phyloP scores from a whole-genome alignment of 1,140 invertebrate species.

The Drosophila pseudoobscura region DNA sequence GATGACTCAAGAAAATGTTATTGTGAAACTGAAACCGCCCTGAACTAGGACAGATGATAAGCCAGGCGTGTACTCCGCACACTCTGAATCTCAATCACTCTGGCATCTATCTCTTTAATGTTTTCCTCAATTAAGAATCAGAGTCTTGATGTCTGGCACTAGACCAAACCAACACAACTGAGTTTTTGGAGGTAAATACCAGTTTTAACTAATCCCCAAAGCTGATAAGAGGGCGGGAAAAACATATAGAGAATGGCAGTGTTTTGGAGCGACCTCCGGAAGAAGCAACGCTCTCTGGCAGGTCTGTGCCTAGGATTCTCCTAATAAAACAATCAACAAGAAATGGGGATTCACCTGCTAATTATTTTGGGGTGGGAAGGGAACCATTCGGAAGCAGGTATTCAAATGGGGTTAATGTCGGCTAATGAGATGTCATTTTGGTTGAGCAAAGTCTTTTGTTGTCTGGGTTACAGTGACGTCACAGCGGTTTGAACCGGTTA shows the following conservation, averaged over 20 bases:
- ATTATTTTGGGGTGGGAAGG: neutral
- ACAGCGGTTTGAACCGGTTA: constrained; percentile 32
- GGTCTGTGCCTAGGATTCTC: no score
- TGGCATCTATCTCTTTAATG: neutral
- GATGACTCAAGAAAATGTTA: constrained; percentile 18
- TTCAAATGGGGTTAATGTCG: neutral
- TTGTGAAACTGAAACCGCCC: constrained; percentile 21
- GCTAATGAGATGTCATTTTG: constrained; percentile 7
- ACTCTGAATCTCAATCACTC: no score
- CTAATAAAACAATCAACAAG: neutral
- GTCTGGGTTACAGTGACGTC: constrained; percentile 19
- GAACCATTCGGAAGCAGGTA: neutral
- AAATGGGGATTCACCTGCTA: neutral
- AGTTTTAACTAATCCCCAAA: constrained; percentile 62
- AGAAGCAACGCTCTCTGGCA: neutral
- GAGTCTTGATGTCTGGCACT: constrained; percentile 38
- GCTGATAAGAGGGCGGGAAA: constrained; percentile 57
- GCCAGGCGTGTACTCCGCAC: neutral
- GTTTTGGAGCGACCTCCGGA: constrained; percentile 18
- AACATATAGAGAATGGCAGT: constrained; percentile 10
- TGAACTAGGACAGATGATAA: constrained; percentile 59
- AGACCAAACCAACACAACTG: constrained; percentile 62
- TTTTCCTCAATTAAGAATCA: constrained; percentile 31
- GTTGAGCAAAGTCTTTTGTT: constrained; percentile 1
- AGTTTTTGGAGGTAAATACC: constrained; percentile 68